A percentile compares a stretch with the other conserved stretches of the same genome.
Conservation (phyloP, 2,797 vertebrate species). For the Argya squamiceps region DNA sequence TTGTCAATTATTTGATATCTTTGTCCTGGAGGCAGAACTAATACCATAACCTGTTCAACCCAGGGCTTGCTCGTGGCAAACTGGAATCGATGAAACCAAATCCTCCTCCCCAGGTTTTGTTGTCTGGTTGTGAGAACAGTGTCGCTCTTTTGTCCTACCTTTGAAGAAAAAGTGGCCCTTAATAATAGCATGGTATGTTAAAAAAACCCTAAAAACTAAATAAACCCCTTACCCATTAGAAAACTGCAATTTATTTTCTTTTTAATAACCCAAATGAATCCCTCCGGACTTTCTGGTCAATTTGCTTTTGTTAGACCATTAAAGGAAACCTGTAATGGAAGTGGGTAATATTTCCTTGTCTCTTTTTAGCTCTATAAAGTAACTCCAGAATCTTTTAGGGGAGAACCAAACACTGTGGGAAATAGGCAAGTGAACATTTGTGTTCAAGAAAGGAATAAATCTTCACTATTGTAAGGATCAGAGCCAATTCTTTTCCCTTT, state of each 20-base stretch:
- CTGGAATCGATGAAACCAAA: neutral
- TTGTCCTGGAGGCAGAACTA: neutral
- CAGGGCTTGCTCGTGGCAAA: neutral
- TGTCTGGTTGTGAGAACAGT: neutral
- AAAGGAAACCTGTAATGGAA: neutral
- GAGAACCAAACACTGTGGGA: neutral
- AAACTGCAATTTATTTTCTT: neutral
- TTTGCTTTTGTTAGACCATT: neutral
- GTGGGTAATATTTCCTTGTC: neutral
- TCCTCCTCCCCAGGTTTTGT: neutral
- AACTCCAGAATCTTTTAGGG: neutral
- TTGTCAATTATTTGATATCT: neutral
- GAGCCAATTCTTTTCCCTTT: neutral
- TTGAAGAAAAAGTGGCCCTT: neutral
- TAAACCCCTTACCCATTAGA: neutral
- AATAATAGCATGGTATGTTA: neutral
- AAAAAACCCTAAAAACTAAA: neutral
- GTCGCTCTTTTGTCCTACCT: neutral
- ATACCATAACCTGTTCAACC: neutral
- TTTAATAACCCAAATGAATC: neutral
- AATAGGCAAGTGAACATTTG: neutral
- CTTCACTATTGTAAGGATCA: neutral
- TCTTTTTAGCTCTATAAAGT: neutral
- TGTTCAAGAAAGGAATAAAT: neutral
- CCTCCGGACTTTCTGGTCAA: neutral